Conservation (phyloP, 2,888 invertebrate species). For the Onthophagus sagittarius region DNA sequence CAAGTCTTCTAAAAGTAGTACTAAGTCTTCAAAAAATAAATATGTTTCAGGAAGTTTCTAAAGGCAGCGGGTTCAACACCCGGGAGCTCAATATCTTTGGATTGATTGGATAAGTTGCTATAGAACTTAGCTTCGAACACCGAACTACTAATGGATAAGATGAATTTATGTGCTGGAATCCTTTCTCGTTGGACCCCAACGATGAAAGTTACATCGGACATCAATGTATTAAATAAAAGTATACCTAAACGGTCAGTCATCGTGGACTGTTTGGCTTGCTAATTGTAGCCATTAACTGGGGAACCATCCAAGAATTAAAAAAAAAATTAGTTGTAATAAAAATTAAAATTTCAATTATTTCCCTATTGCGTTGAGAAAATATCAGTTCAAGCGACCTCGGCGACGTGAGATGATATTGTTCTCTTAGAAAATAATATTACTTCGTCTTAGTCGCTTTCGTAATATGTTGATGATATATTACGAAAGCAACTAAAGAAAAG, state of each 20-base stretch:
- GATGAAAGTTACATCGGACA: constrained; percentile 16
- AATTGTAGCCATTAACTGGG: constrained; percentile 4
- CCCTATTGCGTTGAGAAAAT: too few species aligned
- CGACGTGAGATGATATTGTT: too few species aligned
- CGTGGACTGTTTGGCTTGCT: constrained; percentile 11
- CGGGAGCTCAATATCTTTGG: constrained; percentile 62
- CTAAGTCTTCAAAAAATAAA: too few species aligned
- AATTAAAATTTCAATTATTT: too few species aligned
- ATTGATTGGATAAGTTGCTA: constrained; percentile 11
- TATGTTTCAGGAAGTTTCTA: constrained; percentile 65
- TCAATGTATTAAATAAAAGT: constrained; percentile 11
- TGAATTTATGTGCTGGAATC: constrained; percentile 17
- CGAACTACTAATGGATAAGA: constrained; percentile 16
- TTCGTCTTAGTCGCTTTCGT: too few species aligned
- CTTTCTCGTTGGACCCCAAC: constrained; percentile 11
- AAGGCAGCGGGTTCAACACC: constrained; percentile 83
- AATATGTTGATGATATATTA: too few species aligned
- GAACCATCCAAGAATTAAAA: too few species aligned
- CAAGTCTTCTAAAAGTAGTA: too few species aligned
- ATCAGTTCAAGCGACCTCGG: too few species aligned
- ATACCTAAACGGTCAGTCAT: constrained; percentile 10
- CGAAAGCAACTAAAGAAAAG: too few species aligned
- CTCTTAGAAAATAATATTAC: too few species aligned
- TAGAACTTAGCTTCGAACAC: constrained; percentile 19
- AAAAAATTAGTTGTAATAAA: too few species aligned